phyloP scores from a whole-genome alignment of 2,113 vertebrate species.

The Mormoops blainvillei region DNA sequence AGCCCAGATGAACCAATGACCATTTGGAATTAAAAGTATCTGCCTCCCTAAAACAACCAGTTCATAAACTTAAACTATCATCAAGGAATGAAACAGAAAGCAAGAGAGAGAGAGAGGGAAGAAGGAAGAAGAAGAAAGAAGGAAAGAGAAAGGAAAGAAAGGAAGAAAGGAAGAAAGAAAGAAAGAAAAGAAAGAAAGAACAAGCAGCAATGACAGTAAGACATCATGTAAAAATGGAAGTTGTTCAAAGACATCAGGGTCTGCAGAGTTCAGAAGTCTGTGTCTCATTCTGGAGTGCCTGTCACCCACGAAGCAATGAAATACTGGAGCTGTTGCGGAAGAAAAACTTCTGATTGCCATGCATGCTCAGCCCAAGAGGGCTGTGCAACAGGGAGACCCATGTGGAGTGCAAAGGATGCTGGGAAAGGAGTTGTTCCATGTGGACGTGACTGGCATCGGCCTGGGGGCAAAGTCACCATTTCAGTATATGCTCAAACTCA shows the following conservation, averaged over 20 bases:
- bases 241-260: conserved; percentile 83
- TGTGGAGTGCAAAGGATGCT: conserved; percentile 91
- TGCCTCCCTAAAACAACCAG: conserved; percentile 91
- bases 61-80: conserved; percentile 90
- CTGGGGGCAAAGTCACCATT: conserved; percentile 93
- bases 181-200: no score
- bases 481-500: conserved; percentile 95
- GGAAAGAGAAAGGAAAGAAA: no score
- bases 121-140: no score
- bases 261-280: background rate
- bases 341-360: conserved; percentile 96
- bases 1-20: conserved; percentile 89
- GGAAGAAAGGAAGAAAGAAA: no score
- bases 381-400: conserved; percentile 88
- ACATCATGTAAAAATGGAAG: conserved; percentile 92
- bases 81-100: conserved; percentile 81
- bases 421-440: conserved; percentile 92
- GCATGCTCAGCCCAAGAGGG: conserved; percentile 94
- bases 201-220: conserved; percentile 89
- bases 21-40: conserved; percentile 90
- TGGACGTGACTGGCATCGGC: conserved; percentile 98
- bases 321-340: conserved; percentile 97
- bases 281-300: background rate
- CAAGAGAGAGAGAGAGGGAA: no score
- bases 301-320: conserved; percentile 81